A percentile compares a stretch with the other conserved stretches of the same genome.
phyloP scores from a whole-genome alignment of 2,888 invertebrate species.

The Eubasilissa splendida region DNA sequence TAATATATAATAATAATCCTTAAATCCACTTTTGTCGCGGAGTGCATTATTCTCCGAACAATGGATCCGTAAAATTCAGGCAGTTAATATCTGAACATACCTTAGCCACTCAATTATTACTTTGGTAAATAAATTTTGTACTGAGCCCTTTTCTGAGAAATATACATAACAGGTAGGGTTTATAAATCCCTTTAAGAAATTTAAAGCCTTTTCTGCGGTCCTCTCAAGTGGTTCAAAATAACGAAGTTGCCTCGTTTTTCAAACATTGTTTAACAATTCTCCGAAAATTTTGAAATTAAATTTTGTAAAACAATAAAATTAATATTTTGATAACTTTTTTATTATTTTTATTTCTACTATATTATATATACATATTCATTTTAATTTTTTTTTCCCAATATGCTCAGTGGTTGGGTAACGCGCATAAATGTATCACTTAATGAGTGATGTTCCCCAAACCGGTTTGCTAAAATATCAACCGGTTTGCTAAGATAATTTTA shows the following conservation, averaged over 20 bases:
- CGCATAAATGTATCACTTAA: too few species aligned
- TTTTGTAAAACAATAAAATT: not conserved
- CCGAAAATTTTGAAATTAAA: not conserved
- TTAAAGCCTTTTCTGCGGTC: slow-evolving; percentile 37
- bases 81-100: slow-evolving; percentile 21
- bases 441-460: too few species aligned
- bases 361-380: too few species aligned
- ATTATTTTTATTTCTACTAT: too few species aligned
- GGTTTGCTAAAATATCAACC: too few species aligned
- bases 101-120: slow-evolving; percentile 35
- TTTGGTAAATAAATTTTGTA: slow-evolving; percentile 38
- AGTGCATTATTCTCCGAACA: slow-evolving; percentile 16
- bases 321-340: not conserved
- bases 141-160: slow-evolving; percentile 35
- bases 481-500: too few species aligned
- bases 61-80: slow-evolving; percentile 21
- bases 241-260: slow-evolving; percentile 8
- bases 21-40: slow-evolving; percentile 27
- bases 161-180: slow-evolving; percentile 38
- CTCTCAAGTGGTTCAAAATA: slow-evolving; percentile 30
- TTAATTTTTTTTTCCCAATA: too few species aligned
- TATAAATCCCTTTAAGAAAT: slow-evolving; percentile 48
- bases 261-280: not conserved
- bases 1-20: slow-evolving; percentile 38
- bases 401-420: too few species aligned